Evolutionary conservation across 1,140 invertebrate genomes (phyloP).

Genomic region (Drosophila miranda): DNA sequence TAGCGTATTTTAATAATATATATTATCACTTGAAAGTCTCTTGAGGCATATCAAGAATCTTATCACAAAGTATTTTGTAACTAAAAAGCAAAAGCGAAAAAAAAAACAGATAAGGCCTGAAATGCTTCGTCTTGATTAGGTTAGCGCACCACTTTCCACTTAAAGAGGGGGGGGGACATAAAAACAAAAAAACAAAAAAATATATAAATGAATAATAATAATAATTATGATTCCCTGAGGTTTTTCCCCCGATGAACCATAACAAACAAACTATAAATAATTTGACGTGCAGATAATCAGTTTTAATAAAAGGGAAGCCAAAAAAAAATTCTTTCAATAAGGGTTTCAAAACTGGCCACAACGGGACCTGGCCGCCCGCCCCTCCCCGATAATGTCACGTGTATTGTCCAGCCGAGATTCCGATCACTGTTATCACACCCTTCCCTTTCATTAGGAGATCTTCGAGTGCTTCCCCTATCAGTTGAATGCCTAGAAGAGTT

Average conservation of each 20-base stretch:
- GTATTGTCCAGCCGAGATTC: conserved; percentile 32
- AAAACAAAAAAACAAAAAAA: not conserved
- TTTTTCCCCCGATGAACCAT: conserved; percentile 32
- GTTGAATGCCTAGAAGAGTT: conserved; percentile 36
- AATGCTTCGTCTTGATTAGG: conserved; percentile 69
- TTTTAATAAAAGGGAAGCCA: conserved; percentile 34
- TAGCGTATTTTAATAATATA: conserved; percentile 60
- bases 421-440: conserved; percentile 34
- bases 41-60: conserved; percentile 63
- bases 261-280: conserved; percentile 39
- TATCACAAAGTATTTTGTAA: conserved; percentile 68
- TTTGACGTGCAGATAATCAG: conserved; percentile 26
- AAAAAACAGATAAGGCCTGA: conserved; percentile 59
- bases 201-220: conserved; percentile 33
- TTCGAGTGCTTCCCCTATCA: conserved; percentile 49
- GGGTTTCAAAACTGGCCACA: conserved; percentile 7
- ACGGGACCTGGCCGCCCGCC: conserved; percentile 2
- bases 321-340: not conserved
- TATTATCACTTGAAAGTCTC: conserved; percentile 61
- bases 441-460: conserved; percentile 42
- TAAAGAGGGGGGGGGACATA: conserved; percentile 12
- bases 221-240: conserved; percentile 40
- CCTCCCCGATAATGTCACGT: conserved; percentile 41
- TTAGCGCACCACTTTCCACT: conserved; percentile 29
- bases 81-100: conserved; percentile 39